Conservation (phyloP, 30 jellyfish, hydroid and myxozoan genomes). For the Chironex yamaguchii region DNA sequence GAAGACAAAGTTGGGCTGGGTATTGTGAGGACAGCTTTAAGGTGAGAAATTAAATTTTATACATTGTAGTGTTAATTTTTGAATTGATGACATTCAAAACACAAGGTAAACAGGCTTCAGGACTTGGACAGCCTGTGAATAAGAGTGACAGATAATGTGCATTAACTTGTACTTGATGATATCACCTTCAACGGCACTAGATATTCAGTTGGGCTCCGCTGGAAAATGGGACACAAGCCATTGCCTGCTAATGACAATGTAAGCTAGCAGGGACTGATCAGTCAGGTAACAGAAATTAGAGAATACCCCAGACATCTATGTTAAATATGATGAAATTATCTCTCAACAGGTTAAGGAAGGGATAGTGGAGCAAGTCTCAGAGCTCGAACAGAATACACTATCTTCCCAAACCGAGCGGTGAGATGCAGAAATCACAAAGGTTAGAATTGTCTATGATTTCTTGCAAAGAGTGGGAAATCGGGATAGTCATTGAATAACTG, state of each 20-base stretch:
- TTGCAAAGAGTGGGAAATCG: too few relatives aligned
- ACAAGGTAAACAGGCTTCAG: background rate
- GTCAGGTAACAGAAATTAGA: conserved; percentile 59
- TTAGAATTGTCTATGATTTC: too few relatives aligned
- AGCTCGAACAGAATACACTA: too few relatives aligned
- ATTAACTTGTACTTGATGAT: background rate
- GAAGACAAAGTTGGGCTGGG: conserved; percentile 45
- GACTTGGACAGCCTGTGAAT: conserved; percentile 17
- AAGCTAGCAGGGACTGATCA: conserved; percentile 18
- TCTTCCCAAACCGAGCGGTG: too few relatives aligned
- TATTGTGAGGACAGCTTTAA: conserved; percentile 39
- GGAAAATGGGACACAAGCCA: conserved; percentile 46
- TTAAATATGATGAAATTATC: conserved; percentile 32
- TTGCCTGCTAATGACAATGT: conserved; percentile 16
- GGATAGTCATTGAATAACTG: too few relatives aligned
- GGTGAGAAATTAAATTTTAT: conserved; percentile 47
- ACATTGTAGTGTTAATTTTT: background rate
- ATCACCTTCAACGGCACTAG: background rate
- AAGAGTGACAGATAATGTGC: conserved; percentile 1
- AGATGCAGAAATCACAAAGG: too few relatives aligned
- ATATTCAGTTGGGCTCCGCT: conserved; percentile 19
- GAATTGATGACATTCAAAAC: background rate
- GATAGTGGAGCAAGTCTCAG: conserved; percentile 48
- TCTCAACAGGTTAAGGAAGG: conserved; percentile 44
- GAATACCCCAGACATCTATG: conserved; percentile 35